Percentiles rank a stretch among this genome's conserved stretches.
phyloP scores from a whole-genome alignment of 1,140 invertebrate species.

The Chrysopa pallens region DNA sequence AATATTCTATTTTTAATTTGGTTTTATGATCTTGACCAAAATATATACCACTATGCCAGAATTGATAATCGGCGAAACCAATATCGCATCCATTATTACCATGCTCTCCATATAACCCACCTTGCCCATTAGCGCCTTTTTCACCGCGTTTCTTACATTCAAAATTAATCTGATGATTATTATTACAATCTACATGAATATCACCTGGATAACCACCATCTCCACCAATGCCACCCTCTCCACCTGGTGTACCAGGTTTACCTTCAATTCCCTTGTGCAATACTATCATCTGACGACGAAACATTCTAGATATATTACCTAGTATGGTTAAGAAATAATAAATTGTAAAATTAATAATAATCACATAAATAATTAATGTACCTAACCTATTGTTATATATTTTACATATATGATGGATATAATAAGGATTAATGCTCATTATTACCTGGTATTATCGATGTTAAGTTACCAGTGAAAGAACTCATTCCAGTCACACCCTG shows the following conservation, averaged over 20 bases:
- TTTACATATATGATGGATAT: too few species aligned
- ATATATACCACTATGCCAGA: neutral
- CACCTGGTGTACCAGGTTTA: constrained; percentile 5
- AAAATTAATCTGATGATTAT: neutral
- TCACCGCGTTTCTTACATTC: neutral
- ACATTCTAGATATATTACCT: neutral
- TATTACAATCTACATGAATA: constrained; percentile 1
- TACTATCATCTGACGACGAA: neutral
- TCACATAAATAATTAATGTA: too few species aligned
- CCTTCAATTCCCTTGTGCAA: constrained; percentile 4
- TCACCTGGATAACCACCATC: constrained; percentile 7
- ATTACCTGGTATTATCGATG: too few species aligned
- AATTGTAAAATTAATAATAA: too few species aligned
- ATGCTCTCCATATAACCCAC: constrained; percentile 1
- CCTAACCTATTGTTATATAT: too few species aligned
- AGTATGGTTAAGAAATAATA: neutral
- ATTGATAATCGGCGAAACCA: constrained; percentile 3
- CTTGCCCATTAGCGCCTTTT: constrained; percentile 1
- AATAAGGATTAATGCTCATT: too few species aligned
- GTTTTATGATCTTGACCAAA: neutral
- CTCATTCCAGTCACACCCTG: too few species aligned
- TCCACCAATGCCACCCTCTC: constrained; percentile 6
- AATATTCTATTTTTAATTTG: neutral
- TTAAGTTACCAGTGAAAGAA: too few species aligned
- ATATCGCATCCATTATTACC: constrained; percentile 6